These are phyloP conservation scores for Beris morrisii DNA, from an alignment of 2,888 invertebrate genomes.

Conservation along the genomic window DNA sequence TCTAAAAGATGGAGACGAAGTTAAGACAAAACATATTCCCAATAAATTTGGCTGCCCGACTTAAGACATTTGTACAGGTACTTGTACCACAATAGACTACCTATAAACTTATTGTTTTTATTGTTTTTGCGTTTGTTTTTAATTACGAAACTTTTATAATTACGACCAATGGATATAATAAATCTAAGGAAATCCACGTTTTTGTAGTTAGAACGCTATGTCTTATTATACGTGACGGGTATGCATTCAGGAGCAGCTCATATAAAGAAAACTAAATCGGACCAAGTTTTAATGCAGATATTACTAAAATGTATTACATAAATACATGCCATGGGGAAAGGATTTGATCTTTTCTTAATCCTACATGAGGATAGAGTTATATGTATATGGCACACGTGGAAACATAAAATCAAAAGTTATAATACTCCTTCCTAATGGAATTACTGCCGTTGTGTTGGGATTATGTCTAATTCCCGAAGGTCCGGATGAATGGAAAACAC, in stretches of 20 bases:
- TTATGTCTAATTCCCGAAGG: not conserved
- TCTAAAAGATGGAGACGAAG: not conserved
- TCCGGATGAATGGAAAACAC: too few species aligned
- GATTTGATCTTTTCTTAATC: slow-evolving; percentile 35
- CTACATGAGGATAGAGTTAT: slow-evolving; percentile 13
- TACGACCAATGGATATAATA: slow-evolving; percentile 30
- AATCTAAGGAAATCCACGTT: slow-evolving; percentile 1
- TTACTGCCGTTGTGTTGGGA: slow-evolving; percentile 8
- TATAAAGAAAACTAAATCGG: slow-evolving; percentile 6
- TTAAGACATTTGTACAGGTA: slow-evolving; percentile 17
- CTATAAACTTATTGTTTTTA: slow-evolving; percentile 7
- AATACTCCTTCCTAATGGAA: slow-evolving; percentile 13
- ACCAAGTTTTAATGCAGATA: slow-evolving; percentile 37
- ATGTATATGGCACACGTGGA: slow-evolving; percentile 32
- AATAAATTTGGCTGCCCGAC: slow-evolving; percentile 23
- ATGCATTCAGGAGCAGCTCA: not conserved
- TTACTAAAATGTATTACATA: slow-evolving; percentile 18
- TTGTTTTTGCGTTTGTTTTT: slow-evolving; percentile 11
- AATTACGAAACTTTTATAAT: slow-evolving; percentile 34
- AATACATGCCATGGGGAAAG: slow-evolving; percentile 37
- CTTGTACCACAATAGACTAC: slow-evolving; percentile 15
- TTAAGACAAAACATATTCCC: slow-evolving; percentile 8
- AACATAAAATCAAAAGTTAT: slow-evolving; percentile 28
- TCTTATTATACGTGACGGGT: not conserved
- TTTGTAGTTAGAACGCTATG: slow-evolving; percentile 9